Evolutionary conservation across 2,797 vertebrate species (phyloP), one percentile per base, ranked within the genome.

Genomic region (Cyprinella venusta): DNA sequence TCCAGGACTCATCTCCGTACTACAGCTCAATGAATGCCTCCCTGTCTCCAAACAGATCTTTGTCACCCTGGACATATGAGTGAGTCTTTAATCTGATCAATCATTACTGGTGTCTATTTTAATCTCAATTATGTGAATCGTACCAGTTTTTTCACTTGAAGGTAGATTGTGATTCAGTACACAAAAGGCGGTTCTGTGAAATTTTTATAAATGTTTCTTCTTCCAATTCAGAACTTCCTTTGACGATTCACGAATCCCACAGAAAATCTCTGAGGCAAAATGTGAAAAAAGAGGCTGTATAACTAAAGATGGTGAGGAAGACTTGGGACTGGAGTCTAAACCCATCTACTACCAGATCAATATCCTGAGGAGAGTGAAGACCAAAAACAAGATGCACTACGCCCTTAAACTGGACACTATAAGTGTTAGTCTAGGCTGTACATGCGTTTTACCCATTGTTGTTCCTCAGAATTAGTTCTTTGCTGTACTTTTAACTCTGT

Each of bases 61-160:
- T 94, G 79, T 92, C 94, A 0, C 94, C 94, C 0, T 95, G 94
- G 94, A 92, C 70, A 0, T 94, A 92, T 89, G 91, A 56, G 94
- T 95, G 83, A 92, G 93, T 87, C 16, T 82, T 13, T 42, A 50
- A 76, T 76, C 8, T 54, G 48, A 52, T 48, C 30, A 71, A 50
- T 30, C 16, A 4, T 6, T 10, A 30, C 4, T 12, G 24, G 15
- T 21, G 70, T 30, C 30, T 9, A 30, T 33, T 54, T 24, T 40
- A 59, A 18, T 40, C 33, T 61, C 33, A 24, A 1, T 63, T 10
- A 16, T 21, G 75, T 48, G 56, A 50, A 50, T 71, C 4, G 8
- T 50, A 10, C 8, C 69, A 42, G 12, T 70, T 70, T 16, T 5
- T 45, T 56, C 21, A n/a, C 21, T 63, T 63, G 2, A 30, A 12